Conservation (phyloP, 2,113 vertebrate species). For the Ptychochromis oligacanthus region DNA sequence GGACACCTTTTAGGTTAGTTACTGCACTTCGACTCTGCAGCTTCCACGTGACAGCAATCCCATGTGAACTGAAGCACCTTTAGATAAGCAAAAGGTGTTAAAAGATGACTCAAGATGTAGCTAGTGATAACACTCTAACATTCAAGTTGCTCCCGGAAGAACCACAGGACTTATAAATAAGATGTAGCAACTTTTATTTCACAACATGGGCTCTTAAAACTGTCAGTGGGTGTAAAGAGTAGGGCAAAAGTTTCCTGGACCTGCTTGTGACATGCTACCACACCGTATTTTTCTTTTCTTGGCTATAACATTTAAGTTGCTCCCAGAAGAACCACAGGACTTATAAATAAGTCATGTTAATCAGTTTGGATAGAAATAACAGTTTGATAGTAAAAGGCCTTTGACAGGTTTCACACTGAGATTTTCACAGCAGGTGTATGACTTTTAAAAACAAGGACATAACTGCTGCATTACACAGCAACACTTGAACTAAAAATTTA, state of each 20-base stretch:
- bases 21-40: too few relatives aligned
- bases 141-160: too few relatives aligned
- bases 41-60: not conserved
- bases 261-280: not conserved
- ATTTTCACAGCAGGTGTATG: constrained; percentile 8
- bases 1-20: too few relatives aligned
- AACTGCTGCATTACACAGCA: constrained; percentile 1
- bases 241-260: not conserved
- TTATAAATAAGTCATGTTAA: not conserved
- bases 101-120: not conserved
- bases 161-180: too few relatives aligned
- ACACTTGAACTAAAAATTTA: not conserved
- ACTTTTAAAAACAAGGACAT: constrained; percentile 15
- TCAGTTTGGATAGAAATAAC: constrained; percentile 1
- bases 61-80: not conserved
- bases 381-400: not conserved
- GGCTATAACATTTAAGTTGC: not conserved
- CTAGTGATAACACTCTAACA: too few relatives aligned
- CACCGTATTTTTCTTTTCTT: not conserved
- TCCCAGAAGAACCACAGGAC: not conserved
- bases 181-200: too few relatives aligned
- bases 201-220: not conserved
- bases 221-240: not conserved
- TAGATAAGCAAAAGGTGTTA: not conserved
- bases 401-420: not conserved